Evolutionary conservation across 2,113 vertebrate genomes (phyloP), one percentile per base, ranked within the genome.

Genomic region (Sterna hirundo): DNA sequence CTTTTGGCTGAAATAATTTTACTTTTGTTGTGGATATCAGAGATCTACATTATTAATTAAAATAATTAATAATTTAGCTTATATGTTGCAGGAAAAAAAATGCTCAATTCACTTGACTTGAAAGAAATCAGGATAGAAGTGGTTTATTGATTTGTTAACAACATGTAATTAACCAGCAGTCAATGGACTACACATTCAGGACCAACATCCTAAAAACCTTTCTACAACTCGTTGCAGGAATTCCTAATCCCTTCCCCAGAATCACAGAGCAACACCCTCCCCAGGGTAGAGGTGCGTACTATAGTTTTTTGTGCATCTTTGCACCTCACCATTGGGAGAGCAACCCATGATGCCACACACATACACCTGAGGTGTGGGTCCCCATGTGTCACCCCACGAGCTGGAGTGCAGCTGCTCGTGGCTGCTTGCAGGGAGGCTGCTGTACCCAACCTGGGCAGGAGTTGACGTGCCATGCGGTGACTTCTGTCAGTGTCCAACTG

Each of bases 311-410:
- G 10, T 40, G 9, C 10, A 26, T 42, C 26, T 15, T 65, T 38
- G 25, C 6, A 44, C 6, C 8, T 10, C 6, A 0, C 6, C 29
- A 26, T 22, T 60, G 32, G 19, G 22, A 52, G 8, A 49, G 18
- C 27, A 69, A 21, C 3, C 5, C 32, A 10, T 46, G n/a, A 61
- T 32, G 7, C 5, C 22, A 22, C 19, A 61, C 13, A 42, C 0
- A 0, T 5, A 11, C 25, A 64, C 7, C 20, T 42, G 40, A 65
- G 23, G 10, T n/a, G 25, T 44, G 51, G 23, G 13, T 30, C 6
- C 3, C 11, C 10, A 13, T 10, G 29, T 46, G 9, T n/a, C 47
- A 62, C 14, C 16, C 30, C 47, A 60, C 11, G 2, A 26, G 23
- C 11, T 75, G n/a, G 36, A 58, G 16, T 13, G 32, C 17, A 52